Conservation (phyloP, 2,888 invertebrate species). For the Timandra comae region DNA sequence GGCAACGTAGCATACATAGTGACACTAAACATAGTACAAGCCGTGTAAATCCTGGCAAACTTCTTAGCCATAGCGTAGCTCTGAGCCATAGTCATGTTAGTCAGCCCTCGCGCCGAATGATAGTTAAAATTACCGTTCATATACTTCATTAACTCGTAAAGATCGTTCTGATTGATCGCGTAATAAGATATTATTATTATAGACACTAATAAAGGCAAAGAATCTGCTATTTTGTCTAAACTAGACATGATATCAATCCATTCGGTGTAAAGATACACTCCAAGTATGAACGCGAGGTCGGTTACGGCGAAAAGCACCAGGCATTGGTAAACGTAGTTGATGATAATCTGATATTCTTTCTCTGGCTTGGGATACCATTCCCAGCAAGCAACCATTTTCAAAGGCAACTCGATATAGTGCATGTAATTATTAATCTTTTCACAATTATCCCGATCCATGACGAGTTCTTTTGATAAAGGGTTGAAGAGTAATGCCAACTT, state of each 20-base stretch:
- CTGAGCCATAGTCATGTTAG: constrained; percentile 56
- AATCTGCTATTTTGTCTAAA: constrained; percentile 51
- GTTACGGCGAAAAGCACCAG: constrained; percentile 44
- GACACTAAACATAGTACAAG: constrained; percentile 56
- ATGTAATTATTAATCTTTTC: constrained; percentile 35
- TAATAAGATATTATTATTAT: constrained; percentile 50
- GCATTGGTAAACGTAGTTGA: constrained; percentile 45
- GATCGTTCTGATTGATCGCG: constrained; percentile 37
- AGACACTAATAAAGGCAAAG: constrained; percentile 46
- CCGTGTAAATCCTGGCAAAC: constrained; percentile 56
- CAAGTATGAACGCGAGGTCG: constrained; percentile 32
- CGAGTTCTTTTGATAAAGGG: no score
- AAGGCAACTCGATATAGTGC: constrained; percentile 41
- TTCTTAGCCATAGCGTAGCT: constrained; percentile 45
- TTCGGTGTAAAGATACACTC: constrained; percentile 44
- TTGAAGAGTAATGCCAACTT: no score
- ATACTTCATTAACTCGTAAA: constrained; percentile 43
- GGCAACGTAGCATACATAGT: constrained; percentile 52
- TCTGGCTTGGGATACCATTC: constrained; percentile 45
- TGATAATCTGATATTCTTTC: constrained; percentile 27
- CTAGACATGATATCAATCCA: constrained; percentile 54
- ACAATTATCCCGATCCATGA: constrained; percentile 6
- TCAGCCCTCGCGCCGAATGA: constrained; percentile 55
- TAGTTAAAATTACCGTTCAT: constrained; percentile 54
- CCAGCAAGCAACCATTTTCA: constrained; percentile 57